These are phyloP conservation scores for Pelodytes ibericus DNA, from an alignment of 2,797 vertebrate species.

Conservation along the genomic window DNA sequence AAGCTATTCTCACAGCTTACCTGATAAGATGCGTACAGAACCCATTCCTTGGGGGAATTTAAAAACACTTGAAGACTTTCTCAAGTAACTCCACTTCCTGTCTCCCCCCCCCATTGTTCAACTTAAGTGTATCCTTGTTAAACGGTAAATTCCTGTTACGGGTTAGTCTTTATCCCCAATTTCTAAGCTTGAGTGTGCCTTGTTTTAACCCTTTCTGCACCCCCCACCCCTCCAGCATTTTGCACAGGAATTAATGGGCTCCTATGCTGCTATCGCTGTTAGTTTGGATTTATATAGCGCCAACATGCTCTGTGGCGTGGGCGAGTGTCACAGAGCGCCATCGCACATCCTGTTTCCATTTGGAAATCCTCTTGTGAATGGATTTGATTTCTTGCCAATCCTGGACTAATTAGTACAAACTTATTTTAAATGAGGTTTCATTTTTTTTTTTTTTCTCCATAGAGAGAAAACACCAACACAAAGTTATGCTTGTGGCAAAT, in stretches of 20 bases:
- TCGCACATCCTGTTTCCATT: background rate
- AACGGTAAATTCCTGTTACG: constrained; percentile 79
- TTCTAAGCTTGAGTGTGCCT: constrained; percentile 49
- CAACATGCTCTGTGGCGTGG: too few relatives aligned
- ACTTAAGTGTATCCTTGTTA: constrained; percentile 78
- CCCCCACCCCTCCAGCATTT: too few relatives aligned
- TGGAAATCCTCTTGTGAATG: background rate
- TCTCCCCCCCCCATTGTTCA: constrained; percentile 78
- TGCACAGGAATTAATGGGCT: too few relatives aligned
- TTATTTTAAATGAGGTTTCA: too few relatives aligned
- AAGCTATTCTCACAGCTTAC: background rate
- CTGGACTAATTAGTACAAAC: background rate
- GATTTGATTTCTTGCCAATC: background rate
- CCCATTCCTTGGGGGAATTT: constrained; percentile 64
- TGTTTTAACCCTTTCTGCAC: background rate
- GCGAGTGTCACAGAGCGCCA: too few relatives aligned
- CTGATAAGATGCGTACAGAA: background rate
- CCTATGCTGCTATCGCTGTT: too few relatives aligned
- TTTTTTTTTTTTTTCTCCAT: background rate
- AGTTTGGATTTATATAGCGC: too few relatives aligned
- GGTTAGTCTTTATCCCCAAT: constrained; percentile 65
- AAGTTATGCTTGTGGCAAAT: background rate
- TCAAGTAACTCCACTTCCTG: constrained; percentile 75
- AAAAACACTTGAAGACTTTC: constrained; percentile 59
- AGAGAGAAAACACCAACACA: background rate